Conservation (phyloP, 2,888 invertebrate genomes). For the Andrena praecox region DNA sequence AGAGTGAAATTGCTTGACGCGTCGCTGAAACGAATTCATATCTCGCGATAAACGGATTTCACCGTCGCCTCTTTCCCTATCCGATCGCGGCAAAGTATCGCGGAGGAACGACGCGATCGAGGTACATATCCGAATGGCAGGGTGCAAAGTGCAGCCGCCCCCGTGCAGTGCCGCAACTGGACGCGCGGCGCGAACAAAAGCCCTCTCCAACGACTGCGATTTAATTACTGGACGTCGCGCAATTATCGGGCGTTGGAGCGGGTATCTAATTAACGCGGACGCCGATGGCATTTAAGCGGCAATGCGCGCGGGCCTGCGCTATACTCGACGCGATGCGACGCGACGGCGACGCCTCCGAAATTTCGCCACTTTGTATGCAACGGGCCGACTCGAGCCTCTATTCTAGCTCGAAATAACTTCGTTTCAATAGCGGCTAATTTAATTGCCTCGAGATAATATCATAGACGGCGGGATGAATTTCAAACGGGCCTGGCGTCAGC, state of each 20-base stretch:
- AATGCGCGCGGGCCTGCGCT: constrained; percentile 7
- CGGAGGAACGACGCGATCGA: not conserved
- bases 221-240: constrained; percentile 66
- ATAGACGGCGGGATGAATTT: constrained; percentile 37
- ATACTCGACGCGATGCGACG: not conserved
- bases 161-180: not conserved
- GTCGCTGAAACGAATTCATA: too few relatives aligned
- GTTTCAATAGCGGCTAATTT: constrained; percentile 80
- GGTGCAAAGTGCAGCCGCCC: too few relatives aligned
- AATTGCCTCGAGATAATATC: constrained; percentile 80
- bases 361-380: constrained; percentile 76
- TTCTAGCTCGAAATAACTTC: constrained; percentile 78
- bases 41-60: too few relatives aligned
- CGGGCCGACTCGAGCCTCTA: constrained; percentile 51
- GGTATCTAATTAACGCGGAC: constrained; percentile 75
- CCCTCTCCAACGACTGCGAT: constrained; percentile 57
- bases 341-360: constrained; percentile 38
- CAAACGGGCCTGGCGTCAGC: constrained; percentile 12
- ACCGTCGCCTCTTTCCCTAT: too few relatives aligned
- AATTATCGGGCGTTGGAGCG: constrained; percentile 70
- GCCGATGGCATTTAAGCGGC: constrained; percentile 30
- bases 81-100: too few relatives aligned
- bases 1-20: too few relatives aligned
- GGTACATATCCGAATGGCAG: not conserved
- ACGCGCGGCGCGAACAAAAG: constrained; percentile 39